Evolutionary conservation across 2,888 invertebrate species (phyloP).

Genomic region (Cepaea hortensis): DNA sequence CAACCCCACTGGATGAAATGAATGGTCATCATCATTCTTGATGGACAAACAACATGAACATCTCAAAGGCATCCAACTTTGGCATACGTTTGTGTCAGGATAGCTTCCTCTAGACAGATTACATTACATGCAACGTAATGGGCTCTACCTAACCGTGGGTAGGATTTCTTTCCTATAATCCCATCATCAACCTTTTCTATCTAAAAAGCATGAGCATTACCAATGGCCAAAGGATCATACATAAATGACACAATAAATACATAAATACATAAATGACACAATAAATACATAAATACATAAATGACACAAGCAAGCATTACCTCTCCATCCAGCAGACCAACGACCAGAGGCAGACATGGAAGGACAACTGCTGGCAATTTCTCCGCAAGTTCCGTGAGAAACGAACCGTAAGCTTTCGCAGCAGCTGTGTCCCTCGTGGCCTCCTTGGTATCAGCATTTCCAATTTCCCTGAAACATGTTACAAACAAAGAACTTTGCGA

Average conservation of each 20-base stretch:
- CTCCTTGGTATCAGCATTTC: slow-evolving; percentile 82
- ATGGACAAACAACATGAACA: too few species aligned
- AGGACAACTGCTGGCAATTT: slow-evolving; percentile 81
- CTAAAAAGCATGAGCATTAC: too few species aligned
- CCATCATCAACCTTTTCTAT: too few species aligned
- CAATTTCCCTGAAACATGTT: slow-evolving; percentile 78
- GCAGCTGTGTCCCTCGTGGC: slow-evolving; percentile 77
- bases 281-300: background rate
- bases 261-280: too few species aligned
- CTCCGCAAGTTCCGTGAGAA: slow-evolving; percentile 83
- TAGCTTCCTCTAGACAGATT: too few species aligned
- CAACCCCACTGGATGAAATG: too few species aligned
- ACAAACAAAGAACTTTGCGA: background rate
- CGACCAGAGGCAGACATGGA: slow-evolving; percentile 81
- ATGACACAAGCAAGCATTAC: slow-evolving; percentile 53
- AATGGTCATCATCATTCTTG: too few species aligned
- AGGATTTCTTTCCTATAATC: too few species aligned
- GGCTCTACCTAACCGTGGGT: too few species aligned
- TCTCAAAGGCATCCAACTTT: too few species aligned
- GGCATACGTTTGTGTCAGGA: too few species aligned
- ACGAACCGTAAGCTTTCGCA: slow-evolving; percentile 78
- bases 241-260: background rate
- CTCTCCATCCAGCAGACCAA: slow-evolving; percentile 81
- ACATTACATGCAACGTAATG: too few species aligned
- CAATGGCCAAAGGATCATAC: background rate